These are phyloP conservation scores for Andrena dorsata DNA, from an alignment of 2,888 invertebrate species.

Conservation along the genomic window DNA sequence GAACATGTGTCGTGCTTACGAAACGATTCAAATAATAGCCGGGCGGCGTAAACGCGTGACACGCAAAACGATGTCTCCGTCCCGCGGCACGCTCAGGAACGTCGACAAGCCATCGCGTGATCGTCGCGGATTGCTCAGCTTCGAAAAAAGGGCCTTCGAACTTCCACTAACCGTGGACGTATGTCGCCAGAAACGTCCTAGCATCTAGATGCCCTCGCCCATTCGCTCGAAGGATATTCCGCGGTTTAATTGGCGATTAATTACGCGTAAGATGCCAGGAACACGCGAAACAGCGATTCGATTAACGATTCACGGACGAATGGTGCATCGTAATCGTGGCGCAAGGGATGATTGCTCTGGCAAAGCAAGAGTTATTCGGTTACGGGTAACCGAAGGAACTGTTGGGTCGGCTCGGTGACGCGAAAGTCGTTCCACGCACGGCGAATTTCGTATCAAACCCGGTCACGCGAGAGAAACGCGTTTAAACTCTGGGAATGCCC, in stretches of 20 bases:
- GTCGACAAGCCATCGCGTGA: constrained; percentile 25
- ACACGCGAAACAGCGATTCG: no score
- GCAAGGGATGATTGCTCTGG: not conserved
- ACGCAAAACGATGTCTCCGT: constrained; percentile 15
- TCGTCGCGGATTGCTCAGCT: not conserved
- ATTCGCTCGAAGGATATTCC: constrained; percentile 9
- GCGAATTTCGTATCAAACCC: not conserved
- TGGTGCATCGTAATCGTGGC: not conserved
- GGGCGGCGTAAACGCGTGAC: not conserved
- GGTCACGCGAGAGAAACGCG: not conserved
- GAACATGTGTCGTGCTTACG: constrained; percentile 1
- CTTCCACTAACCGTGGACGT: not conserved
- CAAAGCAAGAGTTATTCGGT: not conserved
- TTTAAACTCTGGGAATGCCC: constrained; percentile 5
- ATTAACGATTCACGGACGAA: constrained; percentile 9
- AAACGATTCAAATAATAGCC: constrained; percentile 1
- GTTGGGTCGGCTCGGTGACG: not conserved
- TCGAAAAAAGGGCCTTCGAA: not conserved
- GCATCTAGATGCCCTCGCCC: not conserved
- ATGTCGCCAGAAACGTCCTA: not conserved
- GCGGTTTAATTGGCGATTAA: not conserved
- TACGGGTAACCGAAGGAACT: not conserved
- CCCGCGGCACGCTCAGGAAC: not conserved
- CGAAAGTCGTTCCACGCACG: not conserved
- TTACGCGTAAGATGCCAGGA: no score